These are phyloP conservation scores for Melanogrammus aeglefinus DNA, from an alignment of 2,797 vertebrate genomes.

Conservation along the genomic window DNA sequence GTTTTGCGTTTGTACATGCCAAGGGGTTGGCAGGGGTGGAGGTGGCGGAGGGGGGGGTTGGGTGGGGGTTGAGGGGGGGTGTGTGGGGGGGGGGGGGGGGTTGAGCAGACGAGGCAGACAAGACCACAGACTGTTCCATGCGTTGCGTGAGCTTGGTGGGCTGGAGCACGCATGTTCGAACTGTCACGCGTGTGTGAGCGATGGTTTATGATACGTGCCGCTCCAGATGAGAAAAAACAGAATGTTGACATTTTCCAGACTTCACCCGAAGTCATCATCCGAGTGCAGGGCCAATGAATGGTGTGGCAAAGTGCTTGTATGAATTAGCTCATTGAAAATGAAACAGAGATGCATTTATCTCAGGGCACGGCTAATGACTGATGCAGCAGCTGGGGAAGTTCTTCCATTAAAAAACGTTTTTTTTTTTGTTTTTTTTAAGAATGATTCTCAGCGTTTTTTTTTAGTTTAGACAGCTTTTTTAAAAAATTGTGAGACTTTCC, in stretches of 20 bases:
- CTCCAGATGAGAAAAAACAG: slow-evolving; percentile 64
- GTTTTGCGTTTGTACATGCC: not conserved
- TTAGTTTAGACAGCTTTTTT: slow-evolving; percentile 61
- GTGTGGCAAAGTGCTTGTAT: slow-evolving; percentile 60
- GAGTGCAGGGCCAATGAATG: slow-evolving; percentile 63
- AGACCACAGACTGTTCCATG: not conserved
- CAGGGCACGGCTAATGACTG: slow-evolving; percentile 61
- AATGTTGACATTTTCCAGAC: slow-evolving; percentile 69
- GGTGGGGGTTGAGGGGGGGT: not conserved
- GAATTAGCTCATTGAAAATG: slow-evolving; percentile 76
- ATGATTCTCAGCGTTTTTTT: slow-evolving; percentile 55
- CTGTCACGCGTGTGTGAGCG: slow-evolving; percentile 40
- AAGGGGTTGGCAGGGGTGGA: not conserved
- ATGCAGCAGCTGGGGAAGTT: slow-evolving; percentile 68
- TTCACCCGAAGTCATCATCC: slow-evolving; percentile 60
- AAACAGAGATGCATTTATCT: slow-evolving; percentile 78
- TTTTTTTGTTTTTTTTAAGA: slow-evolving; percentile 51
- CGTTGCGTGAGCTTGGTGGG: slow-evolving; percentile 42
- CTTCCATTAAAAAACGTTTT: slow-evolving; percentile 64
- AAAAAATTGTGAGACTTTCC: slow-evolving; percentile 68
- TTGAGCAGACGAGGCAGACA: not conserved
- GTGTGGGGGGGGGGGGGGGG: not conserved
- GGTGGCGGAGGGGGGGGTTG: not conserved
- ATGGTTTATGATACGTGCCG: slow-evolving; percentile 64
- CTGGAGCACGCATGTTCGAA: slow-evolving; percentile 35